These are phyloP conservation scores for Achroia grisella DNA, from an alignment of 1,140 invertebrate genomes.

Conservation along the genomic window DNA sequence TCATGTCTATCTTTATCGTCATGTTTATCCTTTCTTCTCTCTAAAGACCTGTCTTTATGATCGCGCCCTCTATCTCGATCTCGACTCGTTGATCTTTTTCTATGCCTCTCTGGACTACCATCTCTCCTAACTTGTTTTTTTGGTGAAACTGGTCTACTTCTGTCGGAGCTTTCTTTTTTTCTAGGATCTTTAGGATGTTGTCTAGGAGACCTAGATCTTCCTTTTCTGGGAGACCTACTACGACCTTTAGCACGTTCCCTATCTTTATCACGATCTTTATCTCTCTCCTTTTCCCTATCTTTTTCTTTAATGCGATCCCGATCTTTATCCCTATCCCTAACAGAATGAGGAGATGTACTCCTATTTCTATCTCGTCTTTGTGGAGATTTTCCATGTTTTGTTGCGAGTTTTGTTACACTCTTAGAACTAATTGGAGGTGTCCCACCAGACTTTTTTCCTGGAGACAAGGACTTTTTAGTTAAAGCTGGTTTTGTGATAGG, in stretches of 20 bases:
- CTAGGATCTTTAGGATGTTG: conserved; percentile 64
- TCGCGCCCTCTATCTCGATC: conserved; percentile 62
- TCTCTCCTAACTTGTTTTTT: conserved; percentile 62
- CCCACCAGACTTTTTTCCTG: conserved; percentile 68
- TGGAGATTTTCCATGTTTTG: conserved; percentile 66
- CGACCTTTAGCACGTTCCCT: conserved; percentile 51
- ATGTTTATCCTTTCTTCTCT: conserved; percentile 70
- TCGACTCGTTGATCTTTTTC: conserved; percentile 55
- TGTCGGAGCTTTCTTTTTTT: conserved; percentile 67
- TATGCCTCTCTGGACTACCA: conserved; percentile 59
- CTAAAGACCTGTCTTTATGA: conserved; percentile 66
- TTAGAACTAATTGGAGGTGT: conserved; percentile 69
- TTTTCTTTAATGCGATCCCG: conserved; percentile 53
- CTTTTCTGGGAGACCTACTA: conserved; percentile 63
- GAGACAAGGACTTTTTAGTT: conserved; percentile 67
- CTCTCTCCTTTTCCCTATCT: conserved; percentile 54
- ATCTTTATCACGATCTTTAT: conserved; percentile 61
- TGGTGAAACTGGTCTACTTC: conserved; percentile 66
- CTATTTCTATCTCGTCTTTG: conserved; percentile 58
- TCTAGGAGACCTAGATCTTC: conserved; percentile 57
- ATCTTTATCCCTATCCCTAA: conserved; percentile 62
- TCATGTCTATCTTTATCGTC: conserved; percentile 72
- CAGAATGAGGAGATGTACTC: conserved; percentile 55
- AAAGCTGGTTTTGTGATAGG: conserved; percentile 39
- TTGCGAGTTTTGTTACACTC: conserved; percentile 49